Evolutionary conservation across 2,113 vertebrate genomes (phyloP), one percentile per base, ranked within the genome.

Genomic region (Dasyurus viverrinus): DNA sequence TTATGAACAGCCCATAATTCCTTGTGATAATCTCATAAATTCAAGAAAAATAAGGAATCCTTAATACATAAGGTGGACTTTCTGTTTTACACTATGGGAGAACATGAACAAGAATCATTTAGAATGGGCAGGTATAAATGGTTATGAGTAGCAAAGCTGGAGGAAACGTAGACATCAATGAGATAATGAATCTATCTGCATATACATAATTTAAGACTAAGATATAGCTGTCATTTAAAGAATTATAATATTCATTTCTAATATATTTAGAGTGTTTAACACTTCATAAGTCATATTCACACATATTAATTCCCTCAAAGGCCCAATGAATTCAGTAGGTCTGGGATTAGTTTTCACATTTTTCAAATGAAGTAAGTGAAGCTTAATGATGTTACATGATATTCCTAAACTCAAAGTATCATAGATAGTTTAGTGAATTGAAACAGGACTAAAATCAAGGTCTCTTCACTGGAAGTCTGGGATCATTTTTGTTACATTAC

Each of bases 351-450:
- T 96, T 93, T 89, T 24, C 94, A 95, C 94, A 91, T 95, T 97
- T 97, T 94, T 97, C 57, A 95, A 90, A 95, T 23, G 92, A 93
- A 92, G 94, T 93, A 90, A 54, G 89, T 53, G 48, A 97, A 96
- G 36, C 53, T 26, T 60, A 68, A 54, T 54, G 16, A 97, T 91
- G 95, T 96, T 91, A 96, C 95, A 94, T 52, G 93, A 90, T 95
- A 16, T 36, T 47, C 57, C 89, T 91, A 54, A 93, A 96, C 53
- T 89, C 68, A 47, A 93, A 96, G 91, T 93, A 90, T 54, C 90
- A 96, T 22, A 90, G 48, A 36, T 92, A 24, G 19, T 48, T 94
- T 94, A 93, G 12, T 54, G 54, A 96, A 92, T 0, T 93, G 12
- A 94, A 95, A 5, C 53, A 50, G 46, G 22, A 4, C 14, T 52